A percentile compares a stretch with the other conserved stretches of the same genome.
Conservation (phyloP, 2,797 vertebrate species). For the Jordanella pulchra region DNA sequence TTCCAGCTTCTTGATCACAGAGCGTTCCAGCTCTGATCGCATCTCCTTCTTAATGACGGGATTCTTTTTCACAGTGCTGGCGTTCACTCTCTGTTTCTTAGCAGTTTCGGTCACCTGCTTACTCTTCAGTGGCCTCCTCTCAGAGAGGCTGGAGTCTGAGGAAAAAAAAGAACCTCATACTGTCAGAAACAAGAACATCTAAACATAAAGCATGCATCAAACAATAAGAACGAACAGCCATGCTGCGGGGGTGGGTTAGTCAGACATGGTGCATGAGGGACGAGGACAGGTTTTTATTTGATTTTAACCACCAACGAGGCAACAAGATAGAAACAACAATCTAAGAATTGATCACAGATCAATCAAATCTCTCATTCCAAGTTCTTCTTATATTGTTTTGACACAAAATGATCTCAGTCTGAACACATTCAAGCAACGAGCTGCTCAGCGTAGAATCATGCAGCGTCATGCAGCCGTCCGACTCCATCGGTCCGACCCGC, state of each 20-base stretch:
- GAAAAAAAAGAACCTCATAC: neutral
- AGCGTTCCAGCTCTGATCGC: conserved; percentile 67
- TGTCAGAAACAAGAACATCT: neutral
- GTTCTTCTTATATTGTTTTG: conserved; percentile 17
- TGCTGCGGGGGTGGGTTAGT: conserved; percentile 3
- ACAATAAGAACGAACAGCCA: conserved; percentile 35
- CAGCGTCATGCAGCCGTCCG: conserved; percentile 68
- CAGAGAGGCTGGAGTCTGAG: conserved; percentile 74
- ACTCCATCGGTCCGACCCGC: conserved; percentile 24
- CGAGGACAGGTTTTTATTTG: conserved; percentile 28
- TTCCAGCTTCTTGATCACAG: conserved; percentile 65
- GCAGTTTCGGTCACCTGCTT: conserved; percentile 39
- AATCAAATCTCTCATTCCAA: neutral
- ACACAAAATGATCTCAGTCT: conserved; percentile 24
- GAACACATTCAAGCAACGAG: conserved; percentile 13
- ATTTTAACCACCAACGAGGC: conserved; percentile 17
- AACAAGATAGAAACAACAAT: conserved; percentile 25
- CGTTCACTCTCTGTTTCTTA: conserved; percentile 42
- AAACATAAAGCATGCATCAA: conserved; percentile 37
- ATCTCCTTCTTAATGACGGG: conserved; percentile 72
- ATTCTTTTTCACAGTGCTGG: conserved; percentile 57
- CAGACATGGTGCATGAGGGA: conserved; percentile 1
- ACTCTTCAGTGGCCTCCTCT: conserved; percentile 50
- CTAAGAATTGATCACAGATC: conserved; percentile 13
- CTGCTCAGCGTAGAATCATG: conserved; percentile 57